Evolutionary conservation across 2,113 vertebrate genomes (phyloP).

Genomic region (Onychostoma macrolepis): DNA sequence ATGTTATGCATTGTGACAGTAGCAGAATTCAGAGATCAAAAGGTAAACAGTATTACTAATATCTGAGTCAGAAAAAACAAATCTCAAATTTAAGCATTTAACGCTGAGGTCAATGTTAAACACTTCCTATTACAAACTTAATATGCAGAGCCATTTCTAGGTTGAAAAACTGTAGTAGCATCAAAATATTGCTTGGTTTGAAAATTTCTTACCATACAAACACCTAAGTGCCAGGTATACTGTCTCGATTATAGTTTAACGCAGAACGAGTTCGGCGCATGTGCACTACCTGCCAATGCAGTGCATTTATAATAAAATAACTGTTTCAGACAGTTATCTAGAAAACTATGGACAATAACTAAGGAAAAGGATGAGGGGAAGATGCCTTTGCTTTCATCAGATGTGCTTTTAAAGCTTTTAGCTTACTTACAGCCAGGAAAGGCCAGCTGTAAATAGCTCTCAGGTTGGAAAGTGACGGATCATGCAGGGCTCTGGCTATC

Average conservation of each 20-base stretch:
- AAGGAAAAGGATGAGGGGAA: neutral
- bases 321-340: neutral
- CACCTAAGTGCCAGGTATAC: too few species aligned
- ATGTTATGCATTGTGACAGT: neutral
- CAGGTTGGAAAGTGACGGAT: constrained; percentile 6
- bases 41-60: neutral
- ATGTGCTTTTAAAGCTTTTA: neutral
- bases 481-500: constrained; percentile 31
- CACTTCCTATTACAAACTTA: neutral
- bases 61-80: neutral
- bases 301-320: neutral
- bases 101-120: neutral
- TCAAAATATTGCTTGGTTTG: too few species aligned
- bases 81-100: neutral
- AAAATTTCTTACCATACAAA: neutral
- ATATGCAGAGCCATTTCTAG: neutral
- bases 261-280: neutral
- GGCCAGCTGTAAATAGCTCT: neutral
- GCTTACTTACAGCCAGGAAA: constrained; percentile 5
- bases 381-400: neutral
- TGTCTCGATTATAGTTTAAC: too few species aligned
- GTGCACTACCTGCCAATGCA: neutral
- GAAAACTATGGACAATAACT: neutral
- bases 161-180: neutral
- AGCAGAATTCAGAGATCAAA: neutral